Base-by-base conservation (phyloP, 2,113 vertebrate genomes). In the Otocyon megalotis region DNA sequence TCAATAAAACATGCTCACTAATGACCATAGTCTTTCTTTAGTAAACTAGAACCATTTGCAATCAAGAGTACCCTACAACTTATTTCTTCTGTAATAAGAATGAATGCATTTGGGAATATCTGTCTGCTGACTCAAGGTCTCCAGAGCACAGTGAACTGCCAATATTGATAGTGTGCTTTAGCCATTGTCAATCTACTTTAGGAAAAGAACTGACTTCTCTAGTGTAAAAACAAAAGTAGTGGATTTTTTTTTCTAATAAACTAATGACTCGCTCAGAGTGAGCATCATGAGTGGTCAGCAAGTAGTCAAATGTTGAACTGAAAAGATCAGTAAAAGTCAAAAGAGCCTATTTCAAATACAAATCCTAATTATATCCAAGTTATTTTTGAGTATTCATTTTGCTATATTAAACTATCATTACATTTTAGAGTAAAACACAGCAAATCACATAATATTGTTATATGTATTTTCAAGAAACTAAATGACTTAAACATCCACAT, bases 1-100 rank as follows among this genome's bases (percentile, higher is more conserved):
- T 87, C 82, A 96, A 58, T 90, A 67, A 93, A 83, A 96, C 32
- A 85, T 54, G 28, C 6, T 92, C n/a, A 79, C 37, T 86, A 74
- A 94, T 69, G n/a, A 60, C 32, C 28, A 90, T 14, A 82, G 26
- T 67, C n/a, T 82, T 86, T 89, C 48, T n/a, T 86, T 69, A 48
- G 67, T 82, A 83, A 83, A 74, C 54, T 54, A 54, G 48, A 72
- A 65, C 35, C 8, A 22, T 86, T 94, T 83, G 32, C 30, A 67
- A 53, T 92, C 30, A 89, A 88, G 56, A 94, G 69, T 93, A 0
- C 8, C 50, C n/a, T 84, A 62, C 10, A 95, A 15, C 14, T 74
- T 90, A 54, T 84, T 74, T 94, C n/a, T 95, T 91, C 76, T 81
- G 11, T 22, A 90, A 17, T 83, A 76, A 79, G 37, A 89, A 32